phyloP scores from a whole-genome alignment of 2,888 invertebrate species.

The Sesia apiformis region DNA sequence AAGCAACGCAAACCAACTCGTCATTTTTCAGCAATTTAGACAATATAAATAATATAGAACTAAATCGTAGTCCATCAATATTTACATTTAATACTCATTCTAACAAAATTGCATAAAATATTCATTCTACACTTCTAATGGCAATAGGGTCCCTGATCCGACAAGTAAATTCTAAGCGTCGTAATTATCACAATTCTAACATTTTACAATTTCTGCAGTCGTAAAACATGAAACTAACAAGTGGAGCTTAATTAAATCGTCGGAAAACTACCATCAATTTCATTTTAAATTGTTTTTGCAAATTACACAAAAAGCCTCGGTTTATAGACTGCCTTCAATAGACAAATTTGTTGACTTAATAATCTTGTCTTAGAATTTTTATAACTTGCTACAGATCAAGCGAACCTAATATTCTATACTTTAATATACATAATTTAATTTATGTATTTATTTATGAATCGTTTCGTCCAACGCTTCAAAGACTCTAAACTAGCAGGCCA shows the following conservation, averaged over 20 bases:
- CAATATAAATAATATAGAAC: background rate
- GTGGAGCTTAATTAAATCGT: slow-evolving; percentile 1
- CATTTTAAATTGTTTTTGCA: no score
- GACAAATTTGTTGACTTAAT: no score
- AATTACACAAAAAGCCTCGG: no score
- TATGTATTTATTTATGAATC: no score
- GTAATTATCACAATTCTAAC: slow-evolving; percentile 32
- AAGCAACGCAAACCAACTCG: background rate
- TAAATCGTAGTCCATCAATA: background rate
- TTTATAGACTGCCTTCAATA: no score
- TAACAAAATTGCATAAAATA: slow-evolving; percentile 16
- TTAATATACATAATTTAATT: no score
- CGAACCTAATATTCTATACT: no score
- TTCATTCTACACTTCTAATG: slow-evolving; percentile 37
- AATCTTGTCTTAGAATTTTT: no score
- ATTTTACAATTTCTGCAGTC: slow-evolving; percentile 13
- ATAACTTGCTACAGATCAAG: no score
- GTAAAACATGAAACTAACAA: slow-evolving; percentile 10
- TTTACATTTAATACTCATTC: slow-evolving; percentile 16
- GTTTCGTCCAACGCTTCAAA: no score
- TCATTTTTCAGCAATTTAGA: background rate
- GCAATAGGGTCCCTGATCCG: slow-evolving; percentile 12
- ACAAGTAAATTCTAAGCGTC: slow-evolving; percentile 29
- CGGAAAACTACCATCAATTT: no score
- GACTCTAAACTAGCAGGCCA: no score